Percentiles rank a stretch among this genome's conserved stretches.
Evolutionary conservation across 2,797 vertebrate genomes (phyloP).

Genomic region (Mionectes olivaceus): DNA sequence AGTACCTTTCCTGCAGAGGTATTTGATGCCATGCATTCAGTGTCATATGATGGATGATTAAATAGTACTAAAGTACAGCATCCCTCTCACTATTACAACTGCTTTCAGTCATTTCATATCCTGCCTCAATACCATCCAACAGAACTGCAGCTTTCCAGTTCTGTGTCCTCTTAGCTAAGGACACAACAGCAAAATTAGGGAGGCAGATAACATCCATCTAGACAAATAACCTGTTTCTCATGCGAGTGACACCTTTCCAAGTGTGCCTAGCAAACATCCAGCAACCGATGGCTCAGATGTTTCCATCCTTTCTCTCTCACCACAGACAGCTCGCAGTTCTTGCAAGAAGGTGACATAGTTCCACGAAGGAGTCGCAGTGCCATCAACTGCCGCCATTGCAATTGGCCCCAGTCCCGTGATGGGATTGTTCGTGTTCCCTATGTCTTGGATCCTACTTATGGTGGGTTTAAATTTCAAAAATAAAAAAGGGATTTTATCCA

Average conservation of each 20-base stretch:
- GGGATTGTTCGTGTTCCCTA: constrained; percentile 87
- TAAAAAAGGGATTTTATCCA: background rate
- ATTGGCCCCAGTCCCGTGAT: constrained; percentile 85
- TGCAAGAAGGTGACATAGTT: constrained; percentile 85
- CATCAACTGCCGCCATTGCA: constrained; percentile 83
- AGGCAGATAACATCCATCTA: background rate
- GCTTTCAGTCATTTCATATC: background rate
- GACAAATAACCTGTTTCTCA: background rate
- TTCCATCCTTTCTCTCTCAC: background rate
- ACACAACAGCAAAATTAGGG: background rate
- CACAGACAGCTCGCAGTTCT: constrained; percentile 28
- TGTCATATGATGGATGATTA: background rate
- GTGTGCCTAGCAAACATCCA: background rate
- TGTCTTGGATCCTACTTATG: constrained; percentile 82
- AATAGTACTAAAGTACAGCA: background rate
- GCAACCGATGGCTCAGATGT: background rate
- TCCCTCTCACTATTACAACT: background rate
- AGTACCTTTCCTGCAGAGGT: background rate
- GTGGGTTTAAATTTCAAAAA: constrained; percentile 53
- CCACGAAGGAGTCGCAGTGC: constrained; percentile 78
- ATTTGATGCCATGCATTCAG: background rate
- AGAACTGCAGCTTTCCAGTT: background rate
- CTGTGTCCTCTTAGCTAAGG: background rate
- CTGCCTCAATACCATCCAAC: background rate
- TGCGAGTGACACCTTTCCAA: background rate